Conservation (phyloP, 2,797 vertebrate species). For the Jordanella pulchra region DNA sequence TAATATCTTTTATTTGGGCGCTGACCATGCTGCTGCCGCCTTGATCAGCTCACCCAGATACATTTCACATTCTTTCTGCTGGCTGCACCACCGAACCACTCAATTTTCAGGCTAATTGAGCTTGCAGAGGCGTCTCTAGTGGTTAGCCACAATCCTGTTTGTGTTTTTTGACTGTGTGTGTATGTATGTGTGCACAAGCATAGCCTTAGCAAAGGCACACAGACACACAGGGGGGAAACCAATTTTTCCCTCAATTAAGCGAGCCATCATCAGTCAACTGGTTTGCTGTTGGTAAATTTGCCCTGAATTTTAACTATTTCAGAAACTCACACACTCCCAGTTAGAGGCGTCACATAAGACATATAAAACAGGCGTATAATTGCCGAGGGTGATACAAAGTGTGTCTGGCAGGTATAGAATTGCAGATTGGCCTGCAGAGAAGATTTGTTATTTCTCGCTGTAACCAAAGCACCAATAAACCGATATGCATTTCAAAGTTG, state of each 20-base stretch:
- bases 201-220: conserved; percentile 26
- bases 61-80: conserved; percentile 67
- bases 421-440: conserved; percentile 18
- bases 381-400: conserved; percentile 33
- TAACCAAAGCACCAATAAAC: conserved; percentile 4
- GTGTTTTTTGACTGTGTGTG: conserved; percentile 23
- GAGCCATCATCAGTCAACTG: conserved; percentile 50
- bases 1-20: conserved; percentile 39
- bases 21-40: conserved; percentile 28
- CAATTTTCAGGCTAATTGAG: conserved; percentile 78
- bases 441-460: neutral
- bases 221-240: conserved; percentile 38
- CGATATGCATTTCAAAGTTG: conserved; percentile 2
- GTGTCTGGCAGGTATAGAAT: conserved; percentile 19
- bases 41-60: conserved; percentile 63
- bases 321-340: conserved; percentile 4
- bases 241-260: conserved; percentile 69
- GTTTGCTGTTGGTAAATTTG: conserved; percentile 40
- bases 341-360: conserved; percentile 4
- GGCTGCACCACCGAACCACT: conserved; percentile 65
- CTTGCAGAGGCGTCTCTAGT: conserved; percentile 65
- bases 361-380: conserved; percentile 33
- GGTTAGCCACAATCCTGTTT: conserved; percentile 56
- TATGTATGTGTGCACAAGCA: conserved; percentile 1
- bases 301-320: conserved; percentile 32